These are phyloP conservation scores for Papilio gigon DNA, from an alignment of 2,888 invertebrate species.

Conservation along the genomic window DNA sequence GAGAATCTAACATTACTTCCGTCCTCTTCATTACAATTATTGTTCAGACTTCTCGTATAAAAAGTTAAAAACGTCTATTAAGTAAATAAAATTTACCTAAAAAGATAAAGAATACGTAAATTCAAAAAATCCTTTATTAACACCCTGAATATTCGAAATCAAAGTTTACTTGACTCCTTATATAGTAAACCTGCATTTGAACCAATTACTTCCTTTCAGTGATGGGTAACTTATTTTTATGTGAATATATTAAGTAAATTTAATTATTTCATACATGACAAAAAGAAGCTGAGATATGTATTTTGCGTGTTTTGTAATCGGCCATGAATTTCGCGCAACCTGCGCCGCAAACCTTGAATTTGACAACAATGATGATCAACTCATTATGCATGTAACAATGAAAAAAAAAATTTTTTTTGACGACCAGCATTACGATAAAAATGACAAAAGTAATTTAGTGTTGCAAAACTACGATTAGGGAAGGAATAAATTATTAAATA, in stretches of 20 bases:
- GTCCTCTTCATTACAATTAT: neutral
- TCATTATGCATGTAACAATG: slow-evolving; percentile 14
- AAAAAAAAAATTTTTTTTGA: neutral
- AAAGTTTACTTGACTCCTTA: too few species aligned
- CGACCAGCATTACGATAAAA: neutral
- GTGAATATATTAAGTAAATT: neutral
- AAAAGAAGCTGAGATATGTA: neutral
- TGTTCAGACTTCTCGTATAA: neutral
- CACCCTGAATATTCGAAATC: too few species aligned
- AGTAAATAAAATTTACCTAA: too few species aligned
- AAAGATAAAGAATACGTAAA: too few species aligned
- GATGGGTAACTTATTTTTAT: too few species aligned
- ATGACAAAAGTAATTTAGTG: neutral
- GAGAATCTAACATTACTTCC: slow-evolving; percentile 24
- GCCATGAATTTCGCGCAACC: slow-evolving; percentile 19
- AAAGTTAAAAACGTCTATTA: too few species aligned
- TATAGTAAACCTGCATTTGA: too few species aligned
- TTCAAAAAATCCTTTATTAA: too few species aligned
- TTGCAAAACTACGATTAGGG: neutral
- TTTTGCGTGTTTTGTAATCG: slow-evolving; percentile 17
- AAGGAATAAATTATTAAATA: neutral
- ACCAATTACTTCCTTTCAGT: too few species aligned
- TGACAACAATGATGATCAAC: slow-evolving; percentile 10
- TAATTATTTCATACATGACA: neutral
- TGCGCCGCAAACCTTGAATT: slow-evolving; percentile 19